These are phyloP conservation scores for Sphecodes monilicornis DNA, from an alignment of 2,888 invertebrate species.

Conservation along the genomic window DNA sequence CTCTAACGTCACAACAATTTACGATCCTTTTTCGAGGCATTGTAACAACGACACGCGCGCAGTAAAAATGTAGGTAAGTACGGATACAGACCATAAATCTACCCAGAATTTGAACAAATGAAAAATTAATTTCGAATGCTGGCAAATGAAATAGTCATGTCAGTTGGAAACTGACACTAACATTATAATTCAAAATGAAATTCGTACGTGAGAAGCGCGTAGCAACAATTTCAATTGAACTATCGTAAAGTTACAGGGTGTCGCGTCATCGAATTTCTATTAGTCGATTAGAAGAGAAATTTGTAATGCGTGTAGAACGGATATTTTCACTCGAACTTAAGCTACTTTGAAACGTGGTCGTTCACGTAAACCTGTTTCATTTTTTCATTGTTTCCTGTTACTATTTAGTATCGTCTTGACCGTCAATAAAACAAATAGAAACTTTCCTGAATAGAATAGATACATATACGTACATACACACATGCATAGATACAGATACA, in stretches of 20 bases:
- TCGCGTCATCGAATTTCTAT: neutral
- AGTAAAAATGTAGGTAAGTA: neutral
- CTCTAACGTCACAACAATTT: neutral
- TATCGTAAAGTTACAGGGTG: neutral
- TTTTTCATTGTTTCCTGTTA: neutral
- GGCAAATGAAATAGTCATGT: neutral
- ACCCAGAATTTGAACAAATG: neutral
- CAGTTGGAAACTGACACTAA: conserved; percentile 3
- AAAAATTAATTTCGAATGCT: neutral
- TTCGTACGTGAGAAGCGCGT: neutral
- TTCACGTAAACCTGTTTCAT: conserved; percentile 13
- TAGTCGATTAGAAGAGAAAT: neutral
- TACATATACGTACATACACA: neutral
- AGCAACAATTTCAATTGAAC: neutral
- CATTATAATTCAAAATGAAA: conserved; percentile 29
- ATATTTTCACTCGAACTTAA: conserved; percentile 32
- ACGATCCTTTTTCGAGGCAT: neutral
- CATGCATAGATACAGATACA: neutral
- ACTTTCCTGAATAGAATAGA: neutral
- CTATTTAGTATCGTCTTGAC: neutral
- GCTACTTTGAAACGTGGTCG: neutral
- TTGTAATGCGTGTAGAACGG: neutral
- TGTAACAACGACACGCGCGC: neutral
- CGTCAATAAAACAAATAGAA: neutral
- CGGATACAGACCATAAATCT: neutral